Conservation (phyloP, 2,888 invertebrate species). For the Limnephilus lunatus region DNA sequence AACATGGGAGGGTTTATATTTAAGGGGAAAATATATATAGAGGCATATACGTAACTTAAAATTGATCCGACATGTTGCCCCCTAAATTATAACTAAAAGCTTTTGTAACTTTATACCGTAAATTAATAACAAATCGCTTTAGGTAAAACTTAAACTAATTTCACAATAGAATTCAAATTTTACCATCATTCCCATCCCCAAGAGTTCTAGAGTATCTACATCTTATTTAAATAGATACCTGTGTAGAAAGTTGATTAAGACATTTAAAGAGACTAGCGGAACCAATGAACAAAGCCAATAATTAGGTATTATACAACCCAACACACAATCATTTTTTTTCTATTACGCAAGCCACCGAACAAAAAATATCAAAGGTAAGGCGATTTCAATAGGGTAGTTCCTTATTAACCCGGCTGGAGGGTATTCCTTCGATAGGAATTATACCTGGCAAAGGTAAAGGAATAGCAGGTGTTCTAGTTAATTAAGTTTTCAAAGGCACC, state of each 20-base stretch:
- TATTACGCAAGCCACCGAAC: conserved; percentile 8
- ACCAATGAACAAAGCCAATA: neutral
- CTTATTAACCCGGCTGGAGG: conserved; percentile 19
- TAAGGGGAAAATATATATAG: neutral
- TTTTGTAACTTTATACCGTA: neutral
- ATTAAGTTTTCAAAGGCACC: conserved; percentile 66
- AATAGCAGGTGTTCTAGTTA: conserved; percentile 65
- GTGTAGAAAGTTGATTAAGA: neutral
- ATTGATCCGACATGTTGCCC: neutral
- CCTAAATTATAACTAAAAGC: neutral
- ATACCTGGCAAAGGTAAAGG: conserved; percentile 56
- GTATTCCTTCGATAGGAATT: conserved; percentile 32
- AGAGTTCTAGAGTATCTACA: neutral
- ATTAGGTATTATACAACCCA: neutral
- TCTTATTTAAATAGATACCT: neutral
- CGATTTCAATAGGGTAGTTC: conserved; percentile 45
- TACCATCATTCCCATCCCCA: neutral
- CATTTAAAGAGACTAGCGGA: neutral
- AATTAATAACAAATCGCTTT: neutral
- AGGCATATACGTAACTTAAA: neutral
- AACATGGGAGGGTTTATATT: neutral
- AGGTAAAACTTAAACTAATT: neutral
- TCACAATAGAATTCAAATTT: neutral
- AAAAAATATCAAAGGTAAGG: conserved; percentile 36
- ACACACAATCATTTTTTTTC: conserved; percentile 13